phyloP scores from a whole-genome alignment of 2,113 vertebrate genomes.

The Rhabdornis inornatus region DNA sequence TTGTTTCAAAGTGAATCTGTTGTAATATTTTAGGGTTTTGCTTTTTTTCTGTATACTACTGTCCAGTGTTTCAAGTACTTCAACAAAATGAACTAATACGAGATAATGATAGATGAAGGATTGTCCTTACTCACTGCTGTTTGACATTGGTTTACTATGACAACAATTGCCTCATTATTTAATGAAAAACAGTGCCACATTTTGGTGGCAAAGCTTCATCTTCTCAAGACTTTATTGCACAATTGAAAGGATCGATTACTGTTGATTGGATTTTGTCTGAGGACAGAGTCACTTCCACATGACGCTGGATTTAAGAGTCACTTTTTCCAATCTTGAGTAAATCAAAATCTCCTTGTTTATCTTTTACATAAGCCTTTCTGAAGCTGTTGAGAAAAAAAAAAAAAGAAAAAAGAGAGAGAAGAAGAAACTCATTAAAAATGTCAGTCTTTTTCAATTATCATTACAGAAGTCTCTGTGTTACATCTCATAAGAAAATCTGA shows the following conservation, averaged over 20 bases:
- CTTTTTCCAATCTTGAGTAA: neutral
- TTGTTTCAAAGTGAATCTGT: neutral
- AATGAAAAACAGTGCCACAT: slow-evolving; percentile 42
- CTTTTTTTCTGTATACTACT: neutral
- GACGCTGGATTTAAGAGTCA: neutral
- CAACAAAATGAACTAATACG: neutral
- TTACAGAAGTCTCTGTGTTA: neutral
- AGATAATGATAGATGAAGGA: neutral
- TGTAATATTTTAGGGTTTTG: neutral
- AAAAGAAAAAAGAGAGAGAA: no score
- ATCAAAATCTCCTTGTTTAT: neutral
- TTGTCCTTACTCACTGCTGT: neutral
- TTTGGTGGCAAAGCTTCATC: neutral
- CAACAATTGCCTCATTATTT: slow-evolving; percentile 44
- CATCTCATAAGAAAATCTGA: neutral
- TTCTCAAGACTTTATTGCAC: slow-evolving; percentile 24
- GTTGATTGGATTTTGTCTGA: slow-evolving; percentile 32
- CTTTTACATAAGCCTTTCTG: neutral
- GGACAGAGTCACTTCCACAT: neutral
- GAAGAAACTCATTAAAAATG: neutral
- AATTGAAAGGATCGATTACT: slow-evolving; percentile 40
- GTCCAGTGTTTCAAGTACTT: neutral
- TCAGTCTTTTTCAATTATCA: neutral
- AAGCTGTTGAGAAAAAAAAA: neutral
- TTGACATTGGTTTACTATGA: slow-evolving; percentile 23